Base-by-base conservation (phyloP, 2,888 invertebrate species). In the Notodonta ziczac region DNA sequence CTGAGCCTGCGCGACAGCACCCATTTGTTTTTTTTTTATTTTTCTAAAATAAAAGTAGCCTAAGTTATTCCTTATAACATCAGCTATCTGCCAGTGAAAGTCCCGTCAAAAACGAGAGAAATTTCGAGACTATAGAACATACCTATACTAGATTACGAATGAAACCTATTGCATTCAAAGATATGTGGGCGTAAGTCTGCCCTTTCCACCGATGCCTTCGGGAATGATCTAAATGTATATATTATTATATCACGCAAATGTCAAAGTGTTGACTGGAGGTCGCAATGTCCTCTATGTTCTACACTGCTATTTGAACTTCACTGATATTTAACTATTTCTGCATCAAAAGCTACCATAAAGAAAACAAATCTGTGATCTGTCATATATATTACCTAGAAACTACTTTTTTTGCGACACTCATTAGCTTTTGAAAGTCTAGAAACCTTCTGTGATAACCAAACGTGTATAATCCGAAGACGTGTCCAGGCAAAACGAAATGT, bases 381-480 rank as follows among this genome's bases (percentile, higher is more conserved):
- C 48, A 48, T n/a, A 7, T 5, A 24, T 8, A 51, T 52, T 32
- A 52, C 32, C 13, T 52, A 52, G 14, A 24, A 51, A 52, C 10
- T 52, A 24, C 1, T 24, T 6, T 52, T 24, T 24, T 35, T 5
- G 32, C 14, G 8, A 48, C 51, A 24, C 52, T 52, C 52, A 52
- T 52, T 52, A 52, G 12, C 52, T 52, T 50, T 52, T 50, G 52
- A 52, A 52, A 32, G 32, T 52, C 24, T 13, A 32, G 6, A 52
- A 52, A 32, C 32, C 52, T 16, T 52, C 32, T 52, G 52, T 52
- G 32, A 32, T 52, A 32, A 52, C 14, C 50, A 50, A 50, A 52
- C 24, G 52, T 13, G 24, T 10, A 24, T 1, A 24, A 14, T 50
- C 16, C 13, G 46, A 50, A 6, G 13, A 51, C 51, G 7, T 12